Percentiles rank a stretch among this genome's conserved stretches.
phyloP scores from a whole-genome alignment of 2,888 invertebrate species.

The Spialia ferax region DNA sequence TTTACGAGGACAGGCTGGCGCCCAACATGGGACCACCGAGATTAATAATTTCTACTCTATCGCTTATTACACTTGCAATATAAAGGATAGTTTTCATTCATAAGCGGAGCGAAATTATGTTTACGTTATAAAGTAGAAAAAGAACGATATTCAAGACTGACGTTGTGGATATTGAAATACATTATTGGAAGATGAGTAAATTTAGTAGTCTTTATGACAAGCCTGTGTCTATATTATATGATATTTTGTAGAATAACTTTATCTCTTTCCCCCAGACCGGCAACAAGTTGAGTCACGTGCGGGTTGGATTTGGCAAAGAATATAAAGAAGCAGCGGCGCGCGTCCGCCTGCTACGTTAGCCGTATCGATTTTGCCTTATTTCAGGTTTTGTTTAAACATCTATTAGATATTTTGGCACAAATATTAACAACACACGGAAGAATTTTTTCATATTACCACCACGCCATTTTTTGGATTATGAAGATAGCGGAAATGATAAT shows the following conservation, averaged over 20 bases:
- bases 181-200: background rate
- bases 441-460: too few relatives aligned
- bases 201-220: too few relatives aligned
- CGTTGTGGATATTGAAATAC: background rate
- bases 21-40: slow-evolving; percentile 62
- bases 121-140: background rate
- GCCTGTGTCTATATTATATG: background rate
- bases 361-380: slow-evolving; percentile 80
- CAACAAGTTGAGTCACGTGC: slow-evolving; percentile 86
- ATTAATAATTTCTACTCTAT: slow-evolving; percentile 60
- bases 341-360: slow-evolving; percentile 71
- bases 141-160: too few relatives aligned
- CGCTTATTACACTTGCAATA: slow-evolving; percentile 56
- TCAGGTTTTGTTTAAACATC: slow-evolving; percentile 70
- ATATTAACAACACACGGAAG: background rate
- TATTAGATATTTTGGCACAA: slow-evolving; percentile 54
- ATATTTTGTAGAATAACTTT: slow-evolving; percentile 51
- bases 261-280: slow-evolving; percentile 55
- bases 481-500: background rate
- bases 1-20: slow-evolving; percentile 60
- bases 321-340: slow-evolving; percentile 78
- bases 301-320: slow-evolving; percentile 71
- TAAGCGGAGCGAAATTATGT: slow-evolving; percentile 3
- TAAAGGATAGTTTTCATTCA: background rate
- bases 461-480: too few relatives aligned